phyloP scores from a whole-genome alignment of 2,797 vertebrate genomes.

The Calcarius lapponicus region DNA sequence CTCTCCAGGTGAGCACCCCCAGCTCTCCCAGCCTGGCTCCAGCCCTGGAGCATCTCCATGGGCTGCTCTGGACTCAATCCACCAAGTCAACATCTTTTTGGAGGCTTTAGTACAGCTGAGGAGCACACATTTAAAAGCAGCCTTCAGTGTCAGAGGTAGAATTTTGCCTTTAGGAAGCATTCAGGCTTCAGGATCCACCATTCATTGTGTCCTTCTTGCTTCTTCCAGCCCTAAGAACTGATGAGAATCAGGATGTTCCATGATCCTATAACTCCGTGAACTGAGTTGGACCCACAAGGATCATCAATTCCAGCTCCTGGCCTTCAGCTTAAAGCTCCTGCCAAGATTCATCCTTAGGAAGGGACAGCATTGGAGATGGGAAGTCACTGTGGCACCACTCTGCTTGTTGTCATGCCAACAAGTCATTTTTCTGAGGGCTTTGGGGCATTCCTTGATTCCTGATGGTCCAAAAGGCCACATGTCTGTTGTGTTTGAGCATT shows the following conservation, averaged over 20 bases:
- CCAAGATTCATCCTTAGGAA: not conserved
- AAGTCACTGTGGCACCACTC: not conserved
- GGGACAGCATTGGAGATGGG: not conserved
- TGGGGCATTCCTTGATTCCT: not conserved
- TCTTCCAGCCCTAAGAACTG: not conserved
- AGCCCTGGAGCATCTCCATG: rapidly evolving
- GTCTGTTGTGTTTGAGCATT: not conserved
- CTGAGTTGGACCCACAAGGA: not conserved
- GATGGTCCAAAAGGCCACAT: not conserved
- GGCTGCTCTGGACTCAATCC: rapidly evolving
- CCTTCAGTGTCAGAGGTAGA: too few species aligned
- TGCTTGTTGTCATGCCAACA: not conserved
- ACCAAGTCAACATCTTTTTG: not conserved
- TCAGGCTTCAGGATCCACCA: rapidly evolving
- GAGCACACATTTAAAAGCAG: rapidly evolving
- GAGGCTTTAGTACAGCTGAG: not conserved
- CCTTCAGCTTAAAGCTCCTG: not conserved
- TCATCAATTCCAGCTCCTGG: not conserved
- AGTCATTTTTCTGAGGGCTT: not conserved
- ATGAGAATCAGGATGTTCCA: not conserved
- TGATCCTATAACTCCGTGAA: not conserved
- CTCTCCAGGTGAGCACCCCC: too few species aligned
- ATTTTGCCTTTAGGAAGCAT: not conserved
- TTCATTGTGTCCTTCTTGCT: not conserved
- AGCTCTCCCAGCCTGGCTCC: too few species aligned